phyloP scores from a whole-genome alignment of 2,888 invertebrate species.

The Diabrotica balteata region DNA sequence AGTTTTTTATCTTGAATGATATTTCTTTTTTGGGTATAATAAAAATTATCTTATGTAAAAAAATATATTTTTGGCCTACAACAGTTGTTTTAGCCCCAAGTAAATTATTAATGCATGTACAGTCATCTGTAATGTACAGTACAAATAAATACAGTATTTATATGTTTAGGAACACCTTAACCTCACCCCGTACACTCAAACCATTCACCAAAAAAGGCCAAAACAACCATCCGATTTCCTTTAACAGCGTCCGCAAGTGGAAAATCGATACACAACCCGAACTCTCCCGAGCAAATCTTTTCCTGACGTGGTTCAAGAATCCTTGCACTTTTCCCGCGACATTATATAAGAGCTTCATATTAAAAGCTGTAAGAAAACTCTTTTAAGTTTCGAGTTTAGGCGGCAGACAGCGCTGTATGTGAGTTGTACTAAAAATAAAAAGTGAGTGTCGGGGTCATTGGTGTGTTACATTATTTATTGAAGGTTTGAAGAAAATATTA shows the following conservation, averaged over 20 bases:
- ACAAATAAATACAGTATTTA: not conserved
- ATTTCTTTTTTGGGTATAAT: too few relatives aligned
- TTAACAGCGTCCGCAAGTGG: not conserved
- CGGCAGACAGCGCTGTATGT: constrained; percentile 52
- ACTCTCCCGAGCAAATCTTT: constrained; percentile 41
- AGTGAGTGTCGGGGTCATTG: not conserved
- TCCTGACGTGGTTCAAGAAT: constrained; percentile 41
- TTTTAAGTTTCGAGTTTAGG: constrained; percentile 45
- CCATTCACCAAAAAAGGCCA: constrained; percentile 4
- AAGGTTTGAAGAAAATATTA: too few relatives aligned
- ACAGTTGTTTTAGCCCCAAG: too few relatives aligned
- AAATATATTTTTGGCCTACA: too few relatives aligned
- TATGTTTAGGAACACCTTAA: not conserved
- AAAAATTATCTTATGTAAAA: too few relatives aligned
- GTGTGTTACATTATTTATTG: not conserved
- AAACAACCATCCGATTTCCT: not conserved
- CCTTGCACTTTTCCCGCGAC: constrained; percentile 49
- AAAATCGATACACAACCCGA: constrained; percentile 42
- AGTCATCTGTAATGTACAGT: too few relatives aligned
- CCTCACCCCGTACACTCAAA: not conserved
- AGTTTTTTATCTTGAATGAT: too few relatives aligned
- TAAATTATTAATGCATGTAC: too few relatives aligned
- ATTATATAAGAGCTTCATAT: constrained; percentile 48
- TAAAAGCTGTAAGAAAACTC: constrained; percentile 43
- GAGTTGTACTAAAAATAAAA: not conserved